A percentile compares a stretch with the other conserved stretches of the same genome.
Conservation (phyloP, 2,888 invertebrate species). For the Epistrophe eligans region DNA sequence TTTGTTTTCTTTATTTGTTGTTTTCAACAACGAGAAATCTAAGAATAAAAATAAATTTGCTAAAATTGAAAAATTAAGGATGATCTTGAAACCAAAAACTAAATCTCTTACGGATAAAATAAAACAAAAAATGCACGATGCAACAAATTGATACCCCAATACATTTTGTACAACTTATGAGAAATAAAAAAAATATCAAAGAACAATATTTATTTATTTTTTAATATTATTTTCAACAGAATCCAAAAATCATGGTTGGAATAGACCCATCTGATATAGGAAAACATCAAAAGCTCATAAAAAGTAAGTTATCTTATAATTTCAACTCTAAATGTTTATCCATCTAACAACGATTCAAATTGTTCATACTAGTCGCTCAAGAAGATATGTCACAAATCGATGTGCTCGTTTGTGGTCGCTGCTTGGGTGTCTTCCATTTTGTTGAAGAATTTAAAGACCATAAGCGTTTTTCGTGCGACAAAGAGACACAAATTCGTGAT, state of each 20-base stretch:
- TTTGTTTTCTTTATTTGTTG: no score
- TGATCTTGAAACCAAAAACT: no score
- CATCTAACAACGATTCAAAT: slow-evolving; percentile 3
- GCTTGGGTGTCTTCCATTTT: slow-evolving; percentile 91
- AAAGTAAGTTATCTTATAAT: slow-evolving; percentile 84
- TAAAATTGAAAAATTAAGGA: no score
- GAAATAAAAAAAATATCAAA: no score
- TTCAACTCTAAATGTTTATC: slow-evolving; percentile 3
- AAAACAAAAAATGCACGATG: no score
- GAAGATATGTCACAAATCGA: slow-evolving; percentile 90
- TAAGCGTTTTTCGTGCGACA: slow-evolving; percentile 84
- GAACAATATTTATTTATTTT: background rate
- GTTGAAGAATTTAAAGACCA: slow-evolving; percentile 91
- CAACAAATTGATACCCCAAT: no score
- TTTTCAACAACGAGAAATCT: no score
- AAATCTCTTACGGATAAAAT: no score
- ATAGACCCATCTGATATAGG: slow-evolving; percentile 87
- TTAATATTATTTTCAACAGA: slow-evolving; percentile 1
- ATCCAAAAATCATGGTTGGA: slow-evolving; percentile 81
- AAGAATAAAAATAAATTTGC: no score
- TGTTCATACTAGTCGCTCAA: slow-evolving; percentile 87
- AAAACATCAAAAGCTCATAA: slow-evolving; percentile 87
- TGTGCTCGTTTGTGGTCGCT: slow-evolving; percentile 93
- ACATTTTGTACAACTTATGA: no score
- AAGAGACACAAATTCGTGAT: slow-evolving; percentile 85